phyloP scores from a whole-genome alignment of 2,797 vertebrate genomes.

The Coregonus suidteri region DNA sequence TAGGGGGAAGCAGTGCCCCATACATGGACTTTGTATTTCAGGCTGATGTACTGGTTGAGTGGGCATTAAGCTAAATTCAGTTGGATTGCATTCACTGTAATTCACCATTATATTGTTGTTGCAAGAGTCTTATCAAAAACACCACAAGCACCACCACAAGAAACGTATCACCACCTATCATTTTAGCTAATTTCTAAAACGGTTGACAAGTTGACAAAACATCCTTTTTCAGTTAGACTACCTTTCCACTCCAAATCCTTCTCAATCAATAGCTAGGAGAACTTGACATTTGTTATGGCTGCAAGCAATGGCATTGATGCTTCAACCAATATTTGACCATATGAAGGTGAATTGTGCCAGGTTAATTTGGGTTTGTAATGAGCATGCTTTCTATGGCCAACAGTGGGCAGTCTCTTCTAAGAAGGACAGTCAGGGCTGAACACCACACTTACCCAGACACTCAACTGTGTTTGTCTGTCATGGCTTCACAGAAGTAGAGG shows the following conservation, averaged over 20 bases:
- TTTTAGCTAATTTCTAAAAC: too few relatives aligned
- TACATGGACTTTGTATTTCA: neutral
- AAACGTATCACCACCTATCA: too few relatives aligned
- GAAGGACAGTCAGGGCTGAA: neutral
- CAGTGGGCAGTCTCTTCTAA: neutral
- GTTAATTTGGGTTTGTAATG: neutral
- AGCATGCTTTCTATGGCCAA: neutral
- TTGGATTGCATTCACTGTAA: neutral
- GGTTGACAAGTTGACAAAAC: too few relatives aligned
- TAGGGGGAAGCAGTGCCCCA: neutral
- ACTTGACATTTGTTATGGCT: neutral
- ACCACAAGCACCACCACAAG: neutral
- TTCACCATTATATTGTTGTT: neutral
- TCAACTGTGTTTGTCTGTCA: neutral
- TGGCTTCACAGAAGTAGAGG: neutral
- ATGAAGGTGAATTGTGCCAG: neutral
- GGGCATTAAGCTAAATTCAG: neutral
- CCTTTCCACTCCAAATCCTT: neutral
- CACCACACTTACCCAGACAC: neutral
- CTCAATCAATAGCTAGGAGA: neutral
- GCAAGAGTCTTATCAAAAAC: neutral
- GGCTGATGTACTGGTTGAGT: too few relatives aligned
- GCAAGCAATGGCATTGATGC: neutral
- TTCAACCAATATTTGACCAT: neutral
- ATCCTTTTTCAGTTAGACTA: neutral